A percentile compares a stretch with the other conserved stretches of the same genome.
Evolutionary conservation across 2,888 invertebrate genomes (phyloP).

Genomic region (Lasioglossum leucozonium): DNA sequence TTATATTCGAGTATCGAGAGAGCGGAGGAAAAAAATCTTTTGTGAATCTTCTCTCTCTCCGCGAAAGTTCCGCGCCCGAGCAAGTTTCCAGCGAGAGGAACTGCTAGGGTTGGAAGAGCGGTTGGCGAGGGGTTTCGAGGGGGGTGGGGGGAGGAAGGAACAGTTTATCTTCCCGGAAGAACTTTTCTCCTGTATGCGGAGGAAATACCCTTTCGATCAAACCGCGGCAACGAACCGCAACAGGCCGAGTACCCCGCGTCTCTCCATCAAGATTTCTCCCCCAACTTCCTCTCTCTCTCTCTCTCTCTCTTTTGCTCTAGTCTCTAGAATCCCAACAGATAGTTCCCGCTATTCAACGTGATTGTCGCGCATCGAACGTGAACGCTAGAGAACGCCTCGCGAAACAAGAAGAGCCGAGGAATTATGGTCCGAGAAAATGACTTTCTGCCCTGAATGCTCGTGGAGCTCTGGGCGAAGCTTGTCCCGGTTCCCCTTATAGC

Average conservation of each 20-base stretch:
- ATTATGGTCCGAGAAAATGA: neutral
- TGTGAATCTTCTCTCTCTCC: conserved; percentile 69
- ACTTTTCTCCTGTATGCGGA: conserved; percentile 67
- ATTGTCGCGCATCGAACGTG: neutral
- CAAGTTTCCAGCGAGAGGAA: conserved; percentile 32
- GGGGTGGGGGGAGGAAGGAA: conserved; percentile 21
- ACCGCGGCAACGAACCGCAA: conserved; percentile 67
- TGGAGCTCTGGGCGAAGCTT: neutral
- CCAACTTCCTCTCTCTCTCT: conserved; percentile 5
- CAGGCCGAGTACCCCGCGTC: conserved; percentile 39
- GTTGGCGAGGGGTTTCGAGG: conserved; percentile 1
- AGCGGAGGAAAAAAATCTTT: conserved; percentile 62
- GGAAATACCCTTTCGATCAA: conserved; percentile 73
- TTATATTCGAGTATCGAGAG: conserved; percentile 52
- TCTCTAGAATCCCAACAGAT: neutral
- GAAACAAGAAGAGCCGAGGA: neutral
- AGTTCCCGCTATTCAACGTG: neutral
- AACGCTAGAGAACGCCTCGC: neutral
- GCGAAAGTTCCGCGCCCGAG: conserved; percentile 53
- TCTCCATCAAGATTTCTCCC: conserved; percentile 51
- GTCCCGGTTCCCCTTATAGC: neutral
- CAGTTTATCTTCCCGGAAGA: conserved; percentile 70
- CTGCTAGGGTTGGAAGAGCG: conserved; percentile 1
- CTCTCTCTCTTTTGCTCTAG: too few relatives aligned
- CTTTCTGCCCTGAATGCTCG: neutral